Evolutionary conservation across 1,140 invertebrate species (phyloP).

Genomic region (Neelides sp.): DNA sequence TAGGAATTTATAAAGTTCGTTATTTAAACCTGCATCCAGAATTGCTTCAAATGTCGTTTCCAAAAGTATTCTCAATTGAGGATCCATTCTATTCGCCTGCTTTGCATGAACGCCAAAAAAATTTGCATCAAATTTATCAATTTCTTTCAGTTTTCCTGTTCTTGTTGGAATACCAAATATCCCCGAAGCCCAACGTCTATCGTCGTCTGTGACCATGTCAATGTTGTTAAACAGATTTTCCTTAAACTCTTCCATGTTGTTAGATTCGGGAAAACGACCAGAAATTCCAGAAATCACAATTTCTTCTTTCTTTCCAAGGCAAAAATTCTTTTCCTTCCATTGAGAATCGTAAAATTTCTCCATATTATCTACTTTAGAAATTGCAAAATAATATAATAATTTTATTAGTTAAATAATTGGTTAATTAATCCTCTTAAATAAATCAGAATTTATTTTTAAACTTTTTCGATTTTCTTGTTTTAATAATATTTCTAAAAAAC

Average conservation of each 20-base stretch:
- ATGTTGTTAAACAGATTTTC: constrained; percentile 67
- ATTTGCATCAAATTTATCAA: constrained; percentile 41
- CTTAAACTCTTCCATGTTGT: constrained; percentile 75
- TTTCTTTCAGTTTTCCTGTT: constrained; percentile 15
- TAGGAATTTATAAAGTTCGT: neutral
- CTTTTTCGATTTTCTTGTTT: no score
- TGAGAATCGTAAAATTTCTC: no score
- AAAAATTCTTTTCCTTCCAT: no score
- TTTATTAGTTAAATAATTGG: no score
- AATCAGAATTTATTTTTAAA: no score
- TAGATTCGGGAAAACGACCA: constrained; percentile 74
- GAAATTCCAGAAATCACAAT: constrained; percentile 79
- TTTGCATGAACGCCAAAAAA: constrained; percentile 45
- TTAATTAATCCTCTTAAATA: no score
- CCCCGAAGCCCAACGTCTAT: constrained; percentile 52
- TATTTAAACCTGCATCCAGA: constrained; percentile 34
- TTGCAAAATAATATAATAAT: no score
- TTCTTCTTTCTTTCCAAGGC: no score
- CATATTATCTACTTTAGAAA: no score
- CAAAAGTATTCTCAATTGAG: constrained; percentile 40
- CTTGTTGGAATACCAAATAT: constrained; percentile 2
- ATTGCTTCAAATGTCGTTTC: constrained; percentile 38
- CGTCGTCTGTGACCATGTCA: constrained; percentile 77
- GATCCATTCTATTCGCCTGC: constrained; percentile 43
- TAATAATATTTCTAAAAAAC: no score